These are phyloP conservation scores for Trichonephila inaurata DNA, from an alignment of 1,140 invertebrate species.

Conservation along the genomic window DNA sequence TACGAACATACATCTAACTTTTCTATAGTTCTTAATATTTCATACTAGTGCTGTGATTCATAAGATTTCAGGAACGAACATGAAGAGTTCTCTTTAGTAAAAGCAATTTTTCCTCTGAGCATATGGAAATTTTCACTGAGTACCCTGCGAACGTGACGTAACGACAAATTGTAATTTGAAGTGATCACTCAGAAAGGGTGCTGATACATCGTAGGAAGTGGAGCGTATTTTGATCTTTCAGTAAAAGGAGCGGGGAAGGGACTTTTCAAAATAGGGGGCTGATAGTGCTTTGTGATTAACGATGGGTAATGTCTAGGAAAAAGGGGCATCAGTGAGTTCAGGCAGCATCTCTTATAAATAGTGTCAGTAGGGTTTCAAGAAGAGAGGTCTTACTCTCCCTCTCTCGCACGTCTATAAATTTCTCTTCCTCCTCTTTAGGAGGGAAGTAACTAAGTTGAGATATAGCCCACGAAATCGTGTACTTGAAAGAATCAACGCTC, in stretches of 20 bases:
- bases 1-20: too few relatives aligned
- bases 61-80: too few relatives aligned
- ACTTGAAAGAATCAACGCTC: background rate
- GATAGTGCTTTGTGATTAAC: slow-evolving; percentile 34
- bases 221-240: slow-evolving; percentile 1
- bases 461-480: background rate
- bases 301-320: slow-evolving; percentile 54
- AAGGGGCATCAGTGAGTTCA: slow-evolving; percentile 21
- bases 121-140: background rate
- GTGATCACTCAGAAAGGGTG: slow-evolving; percentile 8
- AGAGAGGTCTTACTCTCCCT: background rate
- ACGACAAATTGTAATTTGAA: background rate
- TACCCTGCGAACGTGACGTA: slow-evolving; percentile 28
- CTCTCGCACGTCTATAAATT: background rate
- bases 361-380: background rate
- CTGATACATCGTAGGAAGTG: slow-evolving; percentile 23
- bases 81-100: background rate
- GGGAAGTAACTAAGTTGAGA: background rate
- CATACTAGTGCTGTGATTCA: too few relatives aligned
- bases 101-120: background rate
- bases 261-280: background rate
- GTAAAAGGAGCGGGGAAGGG: slow-evolving; percentile 1
- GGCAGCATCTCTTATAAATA: background rate
- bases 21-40: too few relatives aligned
- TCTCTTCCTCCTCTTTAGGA: background rate